phyloP scores from a whole-genome alignment of 2,797 vertebrate species.

The Halcyon smyrnensis region DNA sequence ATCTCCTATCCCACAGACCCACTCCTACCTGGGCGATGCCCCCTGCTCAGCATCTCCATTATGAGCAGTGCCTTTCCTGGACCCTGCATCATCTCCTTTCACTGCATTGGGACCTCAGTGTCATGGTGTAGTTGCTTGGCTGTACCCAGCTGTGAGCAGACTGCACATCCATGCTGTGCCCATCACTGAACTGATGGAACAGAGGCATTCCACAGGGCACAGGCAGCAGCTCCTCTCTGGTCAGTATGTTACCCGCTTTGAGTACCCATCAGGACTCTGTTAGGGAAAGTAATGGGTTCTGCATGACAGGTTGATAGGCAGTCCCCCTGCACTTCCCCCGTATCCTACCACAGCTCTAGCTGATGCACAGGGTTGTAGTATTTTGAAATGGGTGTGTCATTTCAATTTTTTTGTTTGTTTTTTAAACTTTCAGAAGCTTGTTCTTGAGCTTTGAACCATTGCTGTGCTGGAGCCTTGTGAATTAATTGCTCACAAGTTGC shows the following conservation, averaged over 20 bases:
- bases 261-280: background rate
- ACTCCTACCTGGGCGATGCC: background rate
- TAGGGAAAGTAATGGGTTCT: background rate
- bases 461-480: background rate
- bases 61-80: background rate
- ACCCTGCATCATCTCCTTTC: background rate
- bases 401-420: background rate
- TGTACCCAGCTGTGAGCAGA: background rate
- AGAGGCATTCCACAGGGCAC: background rate
- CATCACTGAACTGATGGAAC: rapidly evolving
- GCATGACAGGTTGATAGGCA: background rate
- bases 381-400: background rate
- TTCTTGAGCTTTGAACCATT: background rate
- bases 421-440: background rate
- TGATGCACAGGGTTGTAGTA: background rate
- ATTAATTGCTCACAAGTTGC: background rate
- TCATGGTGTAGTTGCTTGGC: background rate
- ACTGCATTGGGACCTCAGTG: background rate
- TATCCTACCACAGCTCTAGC: background rate
- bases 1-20: background rate
- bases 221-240: background rate
- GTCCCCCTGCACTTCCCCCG: background rate
- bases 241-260: background rate
- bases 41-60: background rate
- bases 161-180: background rate